Base-by-base conservation (phyloP, 64 coral and sea anemone genomes). In the Dendronephthya gigantea region DNA sequence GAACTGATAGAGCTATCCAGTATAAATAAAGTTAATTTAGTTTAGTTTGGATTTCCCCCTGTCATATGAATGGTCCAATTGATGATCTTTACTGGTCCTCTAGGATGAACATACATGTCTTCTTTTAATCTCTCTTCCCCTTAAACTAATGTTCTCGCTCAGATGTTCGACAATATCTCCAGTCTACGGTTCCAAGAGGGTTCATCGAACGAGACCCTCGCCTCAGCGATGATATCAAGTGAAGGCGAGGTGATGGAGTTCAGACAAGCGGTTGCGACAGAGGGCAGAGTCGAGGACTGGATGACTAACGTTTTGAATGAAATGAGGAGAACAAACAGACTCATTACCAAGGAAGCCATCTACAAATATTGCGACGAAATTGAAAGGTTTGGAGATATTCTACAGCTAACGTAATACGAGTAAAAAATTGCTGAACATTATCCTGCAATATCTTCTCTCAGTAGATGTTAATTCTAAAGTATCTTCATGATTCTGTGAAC, bases 101-200 rank as follows among this genome's bases (percentile, higher is more conserved):
- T 45, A 45, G 41, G 41, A 45, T 6, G 41, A 45, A 45, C 41
- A 45, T 11, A n/a, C n/a, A n/a, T n/a, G n/a, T n/a, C n/a, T n/a
- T n/a, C n/a, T n/a, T n/a, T n/a, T n/a, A n/a, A n/a, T n/a, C n/a
- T 45, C 11, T 45, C 41, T 45, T 11, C 41, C 41, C 41, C 41
- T 45, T 45, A n/a, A n/a, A n/a, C n/a, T n/a, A n/a, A 35, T 39
- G 14, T 33, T 50, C 65, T 32, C 84, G n/a, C 75, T 83, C 83
- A 98, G 95, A 98, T 98, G 95, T 98, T 98, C 83, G 95, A 98
- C 87, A 98, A 98, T 47, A 98, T 98, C 58, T 92, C 95, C 1
- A 93, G 90, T 72, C 49, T 98, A 3, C 92, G 95, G 14, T 98
- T 98, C 79, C 92, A 98, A 87, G 92, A 91, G 87, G 95, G 95